Evolutionary conservation across 2,888 invertebrate species (phyloP), one percentile per base, ranked within the genome.

Genomic region (Dendrolimus houi): DNA sequence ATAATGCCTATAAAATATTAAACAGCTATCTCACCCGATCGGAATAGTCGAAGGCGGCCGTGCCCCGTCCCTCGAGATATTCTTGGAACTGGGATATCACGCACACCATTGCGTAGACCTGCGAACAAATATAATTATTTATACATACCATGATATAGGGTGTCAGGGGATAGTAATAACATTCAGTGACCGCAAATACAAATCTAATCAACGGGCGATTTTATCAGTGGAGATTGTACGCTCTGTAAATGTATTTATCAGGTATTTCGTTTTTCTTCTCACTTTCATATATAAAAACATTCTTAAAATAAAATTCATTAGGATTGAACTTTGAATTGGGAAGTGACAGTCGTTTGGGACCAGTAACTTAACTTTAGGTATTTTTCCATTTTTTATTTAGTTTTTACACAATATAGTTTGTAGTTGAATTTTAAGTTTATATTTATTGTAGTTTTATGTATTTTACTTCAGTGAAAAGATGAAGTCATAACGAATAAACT

Each of bases 31-130:
- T 92, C 76, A 92, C 89, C 66, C 87, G 67, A 61, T 90, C 90
- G 1, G 75, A 75, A 57, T 74, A 91, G 70, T 94, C 94, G 68
- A 94, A 93, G 56, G 92, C 91, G 3, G 94, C 94, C 55, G 94
- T 94, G 17, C 96, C 96, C 56, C 95, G 90, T 7, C 95, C 95
- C 8, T 92, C 93, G 60, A 92, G 85, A 73, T 96, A 95, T 74
- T 96, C 96, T 83, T 97, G 97, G 75, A 95, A 96, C 81, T 96
- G 96, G 7, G 96, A 96, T 74, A 96, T 92, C 59, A 97, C 96
- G 87, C 96, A 96, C 59, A 96, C 91, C 80, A 96, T 87, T 63
- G 95, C 94, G 82, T 97, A 97, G 52, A 95, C 87, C 96, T 97
- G 91, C 13, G 56, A 64, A 68, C 52, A 59, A 59, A 41, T 47